Percentiles rank a stretch among this genome's conserved stretches.
phyloP scores from a whole-genome alignment of 2,888 invertebrate species.

The Drosophila sordidula region DNA sequence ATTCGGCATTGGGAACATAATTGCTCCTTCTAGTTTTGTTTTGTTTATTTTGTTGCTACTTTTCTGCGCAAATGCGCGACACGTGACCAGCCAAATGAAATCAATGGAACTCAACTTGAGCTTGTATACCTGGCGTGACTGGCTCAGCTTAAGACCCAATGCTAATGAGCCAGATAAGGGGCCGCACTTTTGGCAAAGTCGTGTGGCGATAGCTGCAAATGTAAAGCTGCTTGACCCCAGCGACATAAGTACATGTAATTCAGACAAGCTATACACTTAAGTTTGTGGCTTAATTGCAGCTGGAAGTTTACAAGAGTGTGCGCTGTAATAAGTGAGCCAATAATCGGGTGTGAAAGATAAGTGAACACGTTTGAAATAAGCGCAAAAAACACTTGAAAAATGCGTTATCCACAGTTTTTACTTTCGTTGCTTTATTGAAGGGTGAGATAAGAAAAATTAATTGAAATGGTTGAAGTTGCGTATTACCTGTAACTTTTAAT shows the following conservation, averaged over 20 bases:
- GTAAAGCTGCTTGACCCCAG: conserved; percentile 25
- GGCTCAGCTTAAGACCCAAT: conserved; percentile 37
- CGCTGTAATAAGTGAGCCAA: conserved; percentile 7
- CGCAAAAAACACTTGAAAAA: neutral
- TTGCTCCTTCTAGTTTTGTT: neutral
- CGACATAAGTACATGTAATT: conserved; percentile 47
- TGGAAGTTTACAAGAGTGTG: conserved; percentile 1
- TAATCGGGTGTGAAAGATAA: conserved; percentile 21
- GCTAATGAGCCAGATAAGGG: conserved; percentile 51
- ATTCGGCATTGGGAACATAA: neutral
- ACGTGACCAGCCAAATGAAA: conserved; percentile 28
- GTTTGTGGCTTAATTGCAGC: conserved; percentile 36
- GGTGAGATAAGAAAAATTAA: neutral
- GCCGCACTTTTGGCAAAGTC: conserved; percentile 35
- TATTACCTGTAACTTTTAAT: neutral
- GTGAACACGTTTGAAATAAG: neutral
- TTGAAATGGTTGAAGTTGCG: neutral
- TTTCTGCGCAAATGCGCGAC: conserved; percentile 17
- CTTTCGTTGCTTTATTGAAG: too few species aligned
- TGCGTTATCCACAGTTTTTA: neutral
- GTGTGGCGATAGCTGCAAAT: conserved; percentile 24
- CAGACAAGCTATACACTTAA: conserved; percentile 36
- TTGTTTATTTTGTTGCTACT: neutral
- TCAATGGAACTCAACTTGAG: conserved; percentile 31
- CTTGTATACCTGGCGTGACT: conserved; percentile 41